Base-by-base conservation (phyloP, 2,113 vertebrate genomes). In the Malaclemys terrapin region DNA sequence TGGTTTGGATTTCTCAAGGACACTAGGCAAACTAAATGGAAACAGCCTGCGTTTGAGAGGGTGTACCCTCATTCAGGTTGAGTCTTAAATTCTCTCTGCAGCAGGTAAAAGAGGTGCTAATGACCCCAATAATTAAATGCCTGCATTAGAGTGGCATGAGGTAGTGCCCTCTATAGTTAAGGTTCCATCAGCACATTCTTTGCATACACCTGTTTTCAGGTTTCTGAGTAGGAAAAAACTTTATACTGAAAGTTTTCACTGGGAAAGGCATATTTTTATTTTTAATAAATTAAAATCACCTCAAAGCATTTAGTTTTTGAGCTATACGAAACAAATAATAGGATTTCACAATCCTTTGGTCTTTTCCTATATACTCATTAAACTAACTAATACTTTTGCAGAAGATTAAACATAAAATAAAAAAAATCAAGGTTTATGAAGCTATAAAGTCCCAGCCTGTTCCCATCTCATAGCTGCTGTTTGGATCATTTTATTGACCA, bases 101-200 rank as follows among this genome's bases (percentile, higher is more conserved):
- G 93, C 93, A 84, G 56, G 35, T 94, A 95, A 20, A 69, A 88
- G 96, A 96, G 95, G 91, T 96, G 97, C 95, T 97, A 96, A 97
- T 96, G 96, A 95, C 95, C 89, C 47, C 82, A 56, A 2, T 95
- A 96, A 97, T 95, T 80, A 93, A 89, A 59, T 5, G 65, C 87
- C 12, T 75, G 93, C 81, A 50, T 96, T 95, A 95, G 91, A 84
- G 75, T 87, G 56, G 93, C 88, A 75, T 83, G 56, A 82, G 76
- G 92, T 83, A 94, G 85, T n/a, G 65, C 85, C 86, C 93, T 88
- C 95, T 89, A 0, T 16, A 85, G 94, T 75, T 47, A 29, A 88
- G 75, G 52, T 80, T 29, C 86, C 95, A 93, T 97, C 97, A 92
- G 92, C 96, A 83, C 94, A 3, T 88, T 84, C 50, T 1, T 72